Percentiles rank a stretch among this genome's conserved stretches.
These are phyloP conservation scores for Acromyrmex heyeri DNA, from an alignment of 1,140 invertebrate species.

Conservation along the genomic window DNA sequence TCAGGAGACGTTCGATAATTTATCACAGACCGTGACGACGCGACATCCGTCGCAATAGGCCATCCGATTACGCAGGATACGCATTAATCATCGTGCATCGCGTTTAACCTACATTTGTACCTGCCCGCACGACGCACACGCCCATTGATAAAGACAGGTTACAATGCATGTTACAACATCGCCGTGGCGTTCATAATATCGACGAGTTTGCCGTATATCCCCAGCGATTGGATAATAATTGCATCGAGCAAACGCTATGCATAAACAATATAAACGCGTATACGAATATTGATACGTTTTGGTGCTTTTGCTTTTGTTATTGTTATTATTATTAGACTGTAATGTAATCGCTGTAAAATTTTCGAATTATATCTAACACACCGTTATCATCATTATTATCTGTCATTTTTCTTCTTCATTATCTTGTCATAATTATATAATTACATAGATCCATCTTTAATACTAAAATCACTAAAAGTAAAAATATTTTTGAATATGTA, in stretches of 20 bases:
- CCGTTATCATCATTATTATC: neutral
- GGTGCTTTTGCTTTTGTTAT: neutral
- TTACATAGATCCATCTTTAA: neutral
- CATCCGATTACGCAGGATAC: constrained; percentile 53
- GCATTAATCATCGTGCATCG: constrained; percentile 56
- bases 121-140: constrained; percentile 28
- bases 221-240: constrained; percentile 31
- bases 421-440: neutral
- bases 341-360: neutral
- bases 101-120: constrained; percentile 42
- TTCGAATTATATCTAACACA: neutral
- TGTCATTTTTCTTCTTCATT: neutral
- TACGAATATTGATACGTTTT: constrained; percentile 9
- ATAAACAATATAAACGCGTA: neutral
- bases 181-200: constrained; percentile 21
- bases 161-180: constrained; percentile 53
- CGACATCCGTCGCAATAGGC: constrained; percentile 21
- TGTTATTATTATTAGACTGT: neutral
- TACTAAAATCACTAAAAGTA: neutral
- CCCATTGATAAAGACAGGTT: constrained; percentile 57
- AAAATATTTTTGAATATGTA: neutral
- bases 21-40: constrained; percentile 27
- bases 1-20: constrained; percentile 20
- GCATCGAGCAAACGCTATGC: constrained; percentile 11
- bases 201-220: constrained; percentile 1